Evolutionary conservation across 1,140 invertebrate genomes (phyloP), one percentile per base, ranked within the genome.

Genomic region (Helicoverpa armigera): DNA sequence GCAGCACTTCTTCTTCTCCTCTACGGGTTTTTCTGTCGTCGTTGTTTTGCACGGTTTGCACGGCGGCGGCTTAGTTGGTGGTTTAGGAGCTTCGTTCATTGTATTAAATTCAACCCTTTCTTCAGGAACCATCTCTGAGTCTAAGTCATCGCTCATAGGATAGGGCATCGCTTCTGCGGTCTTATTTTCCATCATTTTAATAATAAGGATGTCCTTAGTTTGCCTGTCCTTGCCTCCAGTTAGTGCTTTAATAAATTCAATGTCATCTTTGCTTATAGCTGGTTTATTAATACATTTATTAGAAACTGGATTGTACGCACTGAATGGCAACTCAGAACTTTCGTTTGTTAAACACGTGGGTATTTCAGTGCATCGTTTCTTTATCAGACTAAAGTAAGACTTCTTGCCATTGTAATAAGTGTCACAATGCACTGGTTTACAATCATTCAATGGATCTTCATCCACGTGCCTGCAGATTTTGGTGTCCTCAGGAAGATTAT

Each of bases 371-470:
- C 96, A 96, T 76, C 88, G 88, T 83, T 93, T 94, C 14, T 79
- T 56, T 51, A 86, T 87, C 29, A 80, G 77, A 84, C 92, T 92
- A 83, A 88, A 96, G 86, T 93, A 95, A 53, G 94, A 91, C 61
- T 91, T 92, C 23, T 83, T 88, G 7, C 94, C 95, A 74, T 95
- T 94, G 80, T 96, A 96, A 88, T 95, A 94, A 53, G 88, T 88
- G n/a, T 95, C 94, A 85, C 96, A 96, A 69, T 95, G 88, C 0
- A 96, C 95, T 48, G 95, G 95, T 16, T 87, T 82, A 84, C 96
- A 96, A n/a, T 92, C 84, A 79, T 96, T 95, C 16, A 96, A 83
- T 5, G 95, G 91, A 82, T 96, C 95, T 81, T 95, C 87, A 83
- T 96, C 96, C 23, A 87, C 78, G 23, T 91, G 88, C 11, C 83